A percentile compares a stretch with the other conserved stretches of the same genome.
Evolutionary conservation across 2,888 invertebrate genomes (phyloP).

Genomic region (Drosophila mimica): DNA sequence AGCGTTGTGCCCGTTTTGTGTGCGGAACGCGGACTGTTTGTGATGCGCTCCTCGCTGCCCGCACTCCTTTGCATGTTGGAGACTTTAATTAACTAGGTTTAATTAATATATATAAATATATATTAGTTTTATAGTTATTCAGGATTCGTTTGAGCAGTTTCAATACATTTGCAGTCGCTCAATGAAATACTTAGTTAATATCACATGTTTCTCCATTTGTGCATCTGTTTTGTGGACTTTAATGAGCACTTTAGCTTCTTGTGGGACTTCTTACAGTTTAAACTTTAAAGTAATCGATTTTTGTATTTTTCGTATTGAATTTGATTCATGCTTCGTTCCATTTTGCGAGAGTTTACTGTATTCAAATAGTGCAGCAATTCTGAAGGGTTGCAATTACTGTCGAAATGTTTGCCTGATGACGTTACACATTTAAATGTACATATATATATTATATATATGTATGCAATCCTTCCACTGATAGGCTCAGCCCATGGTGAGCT

Average conservation of each 20-base stretch:
- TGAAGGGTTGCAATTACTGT: not conserved
- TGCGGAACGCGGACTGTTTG: conserved; percentile 71
- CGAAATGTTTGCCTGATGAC: not conserved
- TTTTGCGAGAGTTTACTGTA: not conserved
- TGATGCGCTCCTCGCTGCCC: conserved; percentile 82
- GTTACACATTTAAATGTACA: conserved; percentile 5
- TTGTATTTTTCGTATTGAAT: not conserved
- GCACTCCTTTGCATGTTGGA: conserved; percentile 63
- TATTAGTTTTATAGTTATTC: not conserved
- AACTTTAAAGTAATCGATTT: conserved; percentile 1
- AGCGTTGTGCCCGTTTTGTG: conserved; percentile 75
- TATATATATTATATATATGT: not conserved
- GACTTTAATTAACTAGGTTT: not conserved
- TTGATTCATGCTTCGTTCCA: not conserved
- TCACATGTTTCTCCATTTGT: conserved; percentile 44
- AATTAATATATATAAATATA: not conserved
- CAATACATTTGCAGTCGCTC: conserved; percentile 9
- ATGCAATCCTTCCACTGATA: not conserved
- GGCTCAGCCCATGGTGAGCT: conserved; percentile 51
- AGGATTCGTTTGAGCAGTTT: conserved; percentile 1
- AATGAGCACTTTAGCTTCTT: conserved; percentile 10
- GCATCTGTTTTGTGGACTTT: conserved; percentile 24
- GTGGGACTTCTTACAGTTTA: not conserved
- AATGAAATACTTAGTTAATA: conserved; percentile 39
- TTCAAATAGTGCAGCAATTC: conserved; percentile 31